phyloP scores from a whole-genome alignment of 2,888 invertebrate genomes.

The Tetrapedia diversipes region DNA sequence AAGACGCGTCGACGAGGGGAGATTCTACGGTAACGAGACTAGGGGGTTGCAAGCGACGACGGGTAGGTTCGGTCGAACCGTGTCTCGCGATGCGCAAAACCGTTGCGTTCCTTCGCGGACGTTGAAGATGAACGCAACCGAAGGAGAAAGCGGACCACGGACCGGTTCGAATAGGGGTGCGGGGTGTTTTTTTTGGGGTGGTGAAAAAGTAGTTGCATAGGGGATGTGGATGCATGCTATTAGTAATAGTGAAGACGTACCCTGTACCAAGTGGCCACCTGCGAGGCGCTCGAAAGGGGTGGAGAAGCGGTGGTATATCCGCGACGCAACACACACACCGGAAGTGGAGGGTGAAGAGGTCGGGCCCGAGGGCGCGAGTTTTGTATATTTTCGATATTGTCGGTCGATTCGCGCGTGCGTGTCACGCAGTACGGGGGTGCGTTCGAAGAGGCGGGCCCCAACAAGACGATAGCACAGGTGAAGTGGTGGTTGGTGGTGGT shows the following conservation, averaged over 20 bases:
- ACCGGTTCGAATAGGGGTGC: conserved; percentile 2
- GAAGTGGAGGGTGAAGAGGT: conserved; percentile 63
- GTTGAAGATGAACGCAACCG: conserved; percentile 26
- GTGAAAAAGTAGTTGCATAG: conserved; percentile 8
- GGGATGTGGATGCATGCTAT: conserved; percentile 78
- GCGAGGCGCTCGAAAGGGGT: conserved; percentile 82
- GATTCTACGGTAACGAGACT: conserved; percentile 1
- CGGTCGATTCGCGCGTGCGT: conserved; percentile 46
- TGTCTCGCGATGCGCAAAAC: conserved; percentile 24
- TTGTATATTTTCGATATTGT: conserved; percentile 44
- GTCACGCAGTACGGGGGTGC: conserved; percentile 57
- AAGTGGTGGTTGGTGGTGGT: conserved; percentile 62
- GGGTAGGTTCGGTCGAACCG: conserved; percentile 1
- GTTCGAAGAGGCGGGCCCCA: conserved; percentile 64
- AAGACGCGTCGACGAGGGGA: not conserved
- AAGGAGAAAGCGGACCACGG: conserved; percentile 15
- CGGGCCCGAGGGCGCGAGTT: conserved; percentile 53
- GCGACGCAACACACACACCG: conserved; percentile 67
- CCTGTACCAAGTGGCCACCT: conserved; percentile 97
- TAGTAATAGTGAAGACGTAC: conserved; percentile 87
- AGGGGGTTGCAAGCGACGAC: conserved; percentile 8
- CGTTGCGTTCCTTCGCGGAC: not conserved
- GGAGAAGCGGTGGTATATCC: conserved; percentile 76
- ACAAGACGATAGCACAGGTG: conserved; percentile 71
- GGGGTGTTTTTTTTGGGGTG: not conserved